Percentiles rank a stretch among this genome's conserved stretches.
Conservation (phyloP, 2,797 vertebrate genomes). For the Falco rusticolus region DNA sequence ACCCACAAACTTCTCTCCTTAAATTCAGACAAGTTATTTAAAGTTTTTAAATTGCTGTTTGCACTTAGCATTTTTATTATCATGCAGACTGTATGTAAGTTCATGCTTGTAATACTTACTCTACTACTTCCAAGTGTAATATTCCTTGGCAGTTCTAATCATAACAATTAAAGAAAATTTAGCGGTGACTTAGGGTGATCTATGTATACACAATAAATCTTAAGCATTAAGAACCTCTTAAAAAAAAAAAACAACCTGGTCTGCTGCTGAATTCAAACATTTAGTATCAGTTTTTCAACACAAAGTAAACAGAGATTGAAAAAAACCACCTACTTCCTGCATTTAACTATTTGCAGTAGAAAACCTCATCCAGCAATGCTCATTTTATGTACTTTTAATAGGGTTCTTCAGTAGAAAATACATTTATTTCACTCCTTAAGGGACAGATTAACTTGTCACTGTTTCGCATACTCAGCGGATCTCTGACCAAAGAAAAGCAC, state of each 20-base stretch:
- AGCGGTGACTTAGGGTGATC: neutral
- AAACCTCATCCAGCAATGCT: neutral
- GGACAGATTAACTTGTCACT: neutral
- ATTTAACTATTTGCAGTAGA: neutral
- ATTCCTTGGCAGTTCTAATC: conserved; percentile 9
- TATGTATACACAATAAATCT: conserved; percentile 21
- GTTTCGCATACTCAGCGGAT: neutral
- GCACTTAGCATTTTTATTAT: neutral
- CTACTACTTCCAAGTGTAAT: neutral
- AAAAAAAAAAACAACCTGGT: too few species aligned
- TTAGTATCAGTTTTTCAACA: neutral
- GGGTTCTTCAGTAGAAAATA: neutral
- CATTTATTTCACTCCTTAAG: neutral
- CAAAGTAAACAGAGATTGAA: neutral
- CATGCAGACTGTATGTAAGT: neutral
- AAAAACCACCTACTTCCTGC: neutral
- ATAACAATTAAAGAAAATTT: conserved; percentile 10
- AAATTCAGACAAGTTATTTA: neutral
- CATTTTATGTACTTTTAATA: neutral
- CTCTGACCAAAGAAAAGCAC: neutral
- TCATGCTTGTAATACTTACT: neutral
- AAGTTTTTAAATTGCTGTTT: neutral
- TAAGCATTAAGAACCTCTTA: neutral
- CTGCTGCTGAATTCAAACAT: neutral
- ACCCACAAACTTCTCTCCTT: neutral